These are phyloP conservation scores for Parapristionchus giblindavisi DNA, from an alignment of 2,888 invertebrate species.

Conservation along the genomic window DNA sequence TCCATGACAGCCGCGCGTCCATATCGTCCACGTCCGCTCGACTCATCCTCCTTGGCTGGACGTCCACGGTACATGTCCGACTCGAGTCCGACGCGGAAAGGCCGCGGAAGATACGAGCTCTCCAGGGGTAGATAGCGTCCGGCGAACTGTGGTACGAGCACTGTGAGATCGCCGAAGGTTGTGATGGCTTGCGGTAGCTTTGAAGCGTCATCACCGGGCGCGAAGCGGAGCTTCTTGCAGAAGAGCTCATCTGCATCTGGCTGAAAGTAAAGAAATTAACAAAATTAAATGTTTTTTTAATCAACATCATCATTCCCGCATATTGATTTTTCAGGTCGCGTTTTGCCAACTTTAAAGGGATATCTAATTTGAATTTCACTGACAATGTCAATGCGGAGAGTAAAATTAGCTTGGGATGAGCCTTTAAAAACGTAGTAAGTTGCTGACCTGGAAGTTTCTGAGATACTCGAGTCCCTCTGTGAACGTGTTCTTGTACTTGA, in stretches of 20 bases:
- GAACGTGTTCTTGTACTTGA: constrained; percentile 95
- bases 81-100: constrained; percentile 61
- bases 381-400: no score
- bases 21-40: neutral
- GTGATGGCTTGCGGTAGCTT: constrained; percentile 78
- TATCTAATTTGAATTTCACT: no score
- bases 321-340: neutral
- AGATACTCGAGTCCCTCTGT: constrained; percentile 93
- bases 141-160: constrained; percentile 66
- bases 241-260: constrained; percentile 75
- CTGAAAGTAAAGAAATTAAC: constrained; percentile 51
- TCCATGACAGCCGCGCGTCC: constrained; percentile 37
- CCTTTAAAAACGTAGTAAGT: neutral
- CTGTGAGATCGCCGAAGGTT: constrained; percentile 86
- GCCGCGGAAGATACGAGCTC: constrained; percentile 64
- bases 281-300: no score
- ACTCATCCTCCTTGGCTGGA: constrained; percentile 18
- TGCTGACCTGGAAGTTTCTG: constrained; percentile 83
- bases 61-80: constrained; percentile 44
- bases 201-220: constrained; percentile 90
- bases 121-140: constrained; percentile 67
- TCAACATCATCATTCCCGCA: neutral
- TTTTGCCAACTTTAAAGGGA: no score
- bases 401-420: no score
- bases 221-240: constrained; percentile 74